A percentile compares a stretch with the other conserved stretches of the same genome.
Conservation (phyloP, 2,888 invertebrate species). For the Acanthoscelides obtectus region DNA sequence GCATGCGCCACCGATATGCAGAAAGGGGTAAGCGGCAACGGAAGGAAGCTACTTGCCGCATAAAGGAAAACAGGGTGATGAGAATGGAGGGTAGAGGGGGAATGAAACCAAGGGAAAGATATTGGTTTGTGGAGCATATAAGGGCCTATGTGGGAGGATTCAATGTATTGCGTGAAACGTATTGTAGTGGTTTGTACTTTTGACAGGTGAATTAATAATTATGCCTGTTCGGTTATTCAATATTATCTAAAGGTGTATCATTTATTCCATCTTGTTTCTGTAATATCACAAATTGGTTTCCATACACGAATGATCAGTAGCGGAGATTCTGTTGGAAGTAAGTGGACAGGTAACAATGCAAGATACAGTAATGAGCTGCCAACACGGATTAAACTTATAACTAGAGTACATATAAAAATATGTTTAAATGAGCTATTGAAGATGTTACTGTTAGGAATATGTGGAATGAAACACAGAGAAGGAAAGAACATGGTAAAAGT, state of each 20-base stretch:
- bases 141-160: not conserved
- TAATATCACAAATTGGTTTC: not conserved
- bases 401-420: too few species aligned
- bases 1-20: not conserved
- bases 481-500: too few species aligned
- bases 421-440: too few species aligned
- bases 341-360: too few species aligned
- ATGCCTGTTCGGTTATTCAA: not conserved
- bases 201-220: not conserved
- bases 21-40: not conserved
- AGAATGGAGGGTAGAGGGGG: not conserved
- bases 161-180: not conserved
- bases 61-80: not conserved
- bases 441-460: too few species aligned
- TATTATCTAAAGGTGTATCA: not conserved
- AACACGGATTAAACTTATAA: too few species aligned
- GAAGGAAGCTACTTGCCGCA: not conserved
- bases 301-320: not conserved
- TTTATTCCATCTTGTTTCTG: not conserved
- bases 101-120: not conserved
- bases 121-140: not conserved
- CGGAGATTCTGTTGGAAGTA: too few species aligned
- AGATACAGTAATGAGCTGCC: too few species aligned
- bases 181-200: not conserved
- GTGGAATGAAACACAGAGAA: too few species aligned